A percentile compares a stretch with the other conserved stretches of the same genome.
These are phyloP conservation scores for Varanus komodoensis DNA, from an alignment of 2,113 vertebrate genomes.

Conservation along the genomic window DNA sequence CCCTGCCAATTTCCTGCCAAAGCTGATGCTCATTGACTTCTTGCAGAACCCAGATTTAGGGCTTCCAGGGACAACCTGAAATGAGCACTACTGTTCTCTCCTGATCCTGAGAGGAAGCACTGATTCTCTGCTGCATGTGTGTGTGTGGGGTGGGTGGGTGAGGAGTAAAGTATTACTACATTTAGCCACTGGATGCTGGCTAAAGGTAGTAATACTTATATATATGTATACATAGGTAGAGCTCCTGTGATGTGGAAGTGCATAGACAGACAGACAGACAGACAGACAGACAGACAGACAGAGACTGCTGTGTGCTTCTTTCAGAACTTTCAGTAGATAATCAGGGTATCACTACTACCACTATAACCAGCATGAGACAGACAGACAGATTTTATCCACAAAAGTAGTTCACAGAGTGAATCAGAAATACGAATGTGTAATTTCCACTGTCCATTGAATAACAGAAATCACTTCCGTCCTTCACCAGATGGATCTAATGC, in stretches of 20 bases:
- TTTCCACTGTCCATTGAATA: conserved; percentile 44
- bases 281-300: too few species aligned
- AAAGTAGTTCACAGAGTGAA: neutral
- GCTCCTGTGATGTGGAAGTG: neutral
- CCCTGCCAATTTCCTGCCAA: too few species aligned
- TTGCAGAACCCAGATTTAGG: too few species aligned
- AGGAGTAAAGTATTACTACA: too few species aligned
- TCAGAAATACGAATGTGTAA: neutral
- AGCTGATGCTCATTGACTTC: too few species aligned
- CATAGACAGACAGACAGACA: neutral
- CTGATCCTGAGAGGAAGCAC: too few species aligned
- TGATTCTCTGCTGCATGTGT: too few species aligned
- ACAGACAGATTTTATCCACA: neutral
- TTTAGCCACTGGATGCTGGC: too few species aligned
- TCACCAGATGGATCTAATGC: conserved; percentile 31
- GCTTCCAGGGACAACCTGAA: too few species aligned
- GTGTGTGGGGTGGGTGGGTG: too few species aligned
- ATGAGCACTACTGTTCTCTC: too few species aligned
- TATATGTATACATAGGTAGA: neutral
- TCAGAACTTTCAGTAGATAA: neutral
- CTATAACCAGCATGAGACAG: neutral
- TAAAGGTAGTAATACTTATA: neutral
- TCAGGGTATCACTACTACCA: too few species aligned
- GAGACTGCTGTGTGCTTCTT: neutral
- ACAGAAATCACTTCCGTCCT: conserved; percentile 32